A percentile compares a stretch with the other conserved stretches of the same genome.
phyloP scores from a whole-genome alignment of 2,113 vertebrate species.

The Muntiacus muntjak region DNA sequence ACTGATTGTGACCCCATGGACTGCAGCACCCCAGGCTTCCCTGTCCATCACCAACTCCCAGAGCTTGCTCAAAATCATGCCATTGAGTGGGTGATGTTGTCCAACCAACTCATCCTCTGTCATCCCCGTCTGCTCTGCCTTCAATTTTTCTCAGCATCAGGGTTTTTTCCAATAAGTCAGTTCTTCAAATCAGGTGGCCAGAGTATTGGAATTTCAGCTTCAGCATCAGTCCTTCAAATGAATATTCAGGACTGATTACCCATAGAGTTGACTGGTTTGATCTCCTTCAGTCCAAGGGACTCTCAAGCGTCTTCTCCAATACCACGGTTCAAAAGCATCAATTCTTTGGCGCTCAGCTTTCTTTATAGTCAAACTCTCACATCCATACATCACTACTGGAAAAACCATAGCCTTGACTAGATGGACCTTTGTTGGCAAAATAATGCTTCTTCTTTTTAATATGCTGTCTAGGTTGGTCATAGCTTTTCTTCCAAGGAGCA shows the following conservation, averaged over 20 bases:
- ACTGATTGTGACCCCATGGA: background rate
- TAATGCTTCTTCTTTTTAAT: background rate
- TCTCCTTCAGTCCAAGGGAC: background rate
- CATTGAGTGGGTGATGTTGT: background rate
- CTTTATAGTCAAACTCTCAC: background rate
- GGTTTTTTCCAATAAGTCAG: background rate
- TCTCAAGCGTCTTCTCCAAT: background rate
- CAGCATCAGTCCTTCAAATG: background rate
- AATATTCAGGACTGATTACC: background rate
- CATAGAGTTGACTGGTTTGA: background rate
- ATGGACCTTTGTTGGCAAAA: background rate
- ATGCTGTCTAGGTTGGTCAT: background rate
- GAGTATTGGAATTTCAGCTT: background rate
- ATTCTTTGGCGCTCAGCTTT: rapidly evolving
- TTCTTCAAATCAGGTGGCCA: background rate
- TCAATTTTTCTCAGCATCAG: background rate
- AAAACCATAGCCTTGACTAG: background rate
- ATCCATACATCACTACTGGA: background rate
- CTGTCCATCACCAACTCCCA: background rate
- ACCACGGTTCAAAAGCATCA: background rate
- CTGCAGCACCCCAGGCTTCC: background rate
- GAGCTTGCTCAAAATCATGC: background rate
- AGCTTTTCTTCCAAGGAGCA: background rate
- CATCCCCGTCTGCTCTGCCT: background rate
- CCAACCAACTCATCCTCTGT: background rate